Evolutionary conservation across 2,797 vertebrate genomes (phyloP), one percentile per base, ranked within the genome.

Genomic region (Macrochelys suwanniensis): DNA sequence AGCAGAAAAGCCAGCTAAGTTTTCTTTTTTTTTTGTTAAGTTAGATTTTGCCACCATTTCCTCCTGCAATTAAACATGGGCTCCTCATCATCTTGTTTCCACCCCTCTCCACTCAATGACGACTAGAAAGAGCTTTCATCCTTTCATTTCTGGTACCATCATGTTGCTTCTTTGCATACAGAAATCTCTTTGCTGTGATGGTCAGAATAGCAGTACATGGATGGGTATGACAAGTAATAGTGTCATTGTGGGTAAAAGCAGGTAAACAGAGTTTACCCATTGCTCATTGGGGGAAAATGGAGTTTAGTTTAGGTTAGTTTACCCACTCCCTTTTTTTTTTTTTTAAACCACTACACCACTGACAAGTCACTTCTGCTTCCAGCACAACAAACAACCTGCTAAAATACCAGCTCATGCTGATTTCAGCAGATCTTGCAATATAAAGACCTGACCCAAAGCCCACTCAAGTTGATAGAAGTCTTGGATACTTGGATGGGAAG

Each of bases 361-460:
- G 26, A 77, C 25, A 77, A 49, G 26, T 77, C 28, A 49, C 26
- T 77, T 28, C 28, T 31, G 45, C 25, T 77, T 28, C 26, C 45
- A 77, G 45, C 45, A 77, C 6, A 26, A 74, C 42, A 17, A 26
- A 74, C 42, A 17, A 49, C 26, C 4, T 49, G 74, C 45, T 31
- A 15, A 7, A 49, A 49, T 49, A 77, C 45, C 13, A 77, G 19
- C n/a, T 90, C 0, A 0, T 6, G 23, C 45, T 92, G 23, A 0
- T 49, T 89, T 61, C 92, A 83, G 76, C 31, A 84, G 68, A 76
- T 33, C 85, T 61, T 85, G 87, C 49, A 45, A 80, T 28, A 65
- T 5, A 17, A 11, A 10, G 42, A 25, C 87, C 81, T 85, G 42
- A 45, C 37, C 28, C 51, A 92, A 91, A 90, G 21, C 76, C 56